These are phyloP conservation scores for Danio aesculapii DNA, from an alignment of 2,797 vertebrate species.

Conservation along the genomic window DNA sequence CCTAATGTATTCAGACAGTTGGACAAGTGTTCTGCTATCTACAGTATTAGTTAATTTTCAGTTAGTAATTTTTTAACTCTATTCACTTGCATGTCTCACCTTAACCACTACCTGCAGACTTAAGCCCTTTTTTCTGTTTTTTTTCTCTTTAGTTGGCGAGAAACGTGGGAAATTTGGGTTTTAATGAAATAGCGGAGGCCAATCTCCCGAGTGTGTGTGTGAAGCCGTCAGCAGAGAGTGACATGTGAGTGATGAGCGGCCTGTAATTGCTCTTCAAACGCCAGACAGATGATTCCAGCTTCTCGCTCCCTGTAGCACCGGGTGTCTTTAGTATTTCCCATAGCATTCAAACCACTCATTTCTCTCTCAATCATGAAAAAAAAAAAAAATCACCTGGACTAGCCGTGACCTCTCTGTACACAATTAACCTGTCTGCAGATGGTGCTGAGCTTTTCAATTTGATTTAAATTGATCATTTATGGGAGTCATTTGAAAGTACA, in stretches of 20 bases:
- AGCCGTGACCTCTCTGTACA: not conserved
- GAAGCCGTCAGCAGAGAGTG: constrained; percentile 82
- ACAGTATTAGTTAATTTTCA: too few relatives aligned
- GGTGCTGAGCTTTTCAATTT: not conserved
- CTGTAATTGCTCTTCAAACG: constrained; percentile 24
- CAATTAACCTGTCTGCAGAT: constrained; percentile 19
- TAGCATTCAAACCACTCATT: constrained; percentile 2
- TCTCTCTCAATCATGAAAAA: not conserved
- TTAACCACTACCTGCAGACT: not conserved
- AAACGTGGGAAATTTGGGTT: constrained; percentile 85
- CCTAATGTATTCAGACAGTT: too few relatives aligned
- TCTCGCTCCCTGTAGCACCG: not conserved
- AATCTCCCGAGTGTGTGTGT: constrained; percentile 76
- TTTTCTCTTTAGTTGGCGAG: constrained; percentile 71
- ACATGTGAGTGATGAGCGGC: constrained; percentile 78
- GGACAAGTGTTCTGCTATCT: too few relatives aligned
- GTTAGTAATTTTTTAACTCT: too few relatives aligned
- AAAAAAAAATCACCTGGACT: not conserved
- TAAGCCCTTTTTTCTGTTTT: not conserved
- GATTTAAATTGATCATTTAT: constrained; percentile 11
- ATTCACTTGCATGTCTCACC: not conserved
- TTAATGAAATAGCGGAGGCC: constrained; percentile 85
- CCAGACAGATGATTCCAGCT: constrained; percentile 18
- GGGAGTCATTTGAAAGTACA: not conserved
- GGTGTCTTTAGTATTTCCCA: not conserved